Base-by-base conservation (phyloP, 2,797 vertebrate genomes). In the Spatula versicolor region DNA sequence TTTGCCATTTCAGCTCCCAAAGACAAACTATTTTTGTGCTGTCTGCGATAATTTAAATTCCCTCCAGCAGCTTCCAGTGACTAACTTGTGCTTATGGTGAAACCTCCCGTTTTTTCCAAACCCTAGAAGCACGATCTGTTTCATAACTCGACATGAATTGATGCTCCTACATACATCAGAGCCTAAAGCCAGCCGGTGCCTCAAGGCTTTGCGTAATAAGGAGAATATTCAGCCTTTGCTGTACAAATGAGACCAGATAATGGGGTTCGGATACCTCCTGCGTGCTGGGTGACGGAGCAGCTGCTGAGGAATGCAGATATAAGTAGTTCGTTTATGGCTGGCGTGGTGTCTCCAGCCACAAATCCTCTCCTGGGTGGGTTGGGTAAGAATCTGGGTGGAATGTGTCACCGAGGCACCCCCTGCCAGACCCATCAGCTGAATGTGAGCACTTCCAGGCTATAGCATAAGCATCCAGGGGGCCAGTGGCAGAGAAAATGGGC, bases 11-110 rank as follows among this genome's bases (percentile, higher is more conserved):
- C 54, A 83, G 0, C 60, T 96, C 68, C 56, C 68, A 37, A 90
- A 92, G 64, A 76, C 73, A 79, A 81, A 83, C 66, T 94, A 35
- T 82, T 93, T 93, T 84, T 88, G 25, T 78, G 37, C 92, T 89
- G 58, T 45, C 58, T 92, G 55, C 0, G 1, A 62, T 92, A 59
- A 73, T 80, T 82, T 90, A 88, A 87, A 85, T 92, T 92, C 63
- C n/a, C 73, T 93, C 37, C 76, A 55, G 77, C n/a, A 83, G 69
- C 43, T 92, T 94, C 80, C 82, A 63, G 21, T 92, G 75, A 87
- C 79, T 95, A 31, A 68, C 69, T 75, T 7, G 2, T 81, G 39
- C 85, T 93, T 91, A 35, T 60, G n/a, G 37, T 90, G 76, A 94
- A 92, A 78, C 46, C 77, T 90, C 28, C 55, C 50, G 11, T 92